A percentile compares a stretch with the other conserved stretches of the same genome.
These are phyloP conservation scores for Orthosia incerta DNA, from an alignment of 2,888 invertebrate genomes.

Conservation along the genomic window DNA sequence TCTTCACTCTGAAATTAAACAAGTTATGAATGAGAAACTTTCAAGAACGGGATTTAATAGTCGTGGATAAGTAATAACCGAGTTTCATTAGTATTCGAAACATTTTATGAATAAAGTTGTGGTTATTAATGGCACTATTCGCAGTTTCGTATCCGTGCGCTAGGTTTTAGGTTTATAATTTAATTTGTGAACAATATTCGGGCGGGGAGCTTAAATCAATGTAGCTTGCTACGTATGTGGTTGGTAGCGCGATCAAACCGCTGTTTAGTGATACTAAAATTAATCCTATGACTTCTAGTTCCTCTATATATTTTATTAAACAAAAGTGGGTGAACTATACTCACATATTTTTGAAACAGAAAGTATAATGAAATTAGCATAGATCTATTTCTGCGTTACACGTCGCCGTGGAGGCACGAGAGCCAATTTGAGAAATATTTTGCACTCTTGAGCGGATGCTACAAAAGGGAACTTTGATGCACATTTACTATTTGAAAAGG, in stretches of 20 bases:
- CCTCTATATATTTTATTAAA: conserved; percentile 1
- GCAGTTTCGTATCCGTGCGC: conserved; percentile 60
- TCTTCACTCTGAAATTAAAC: conserved; percentile 80
- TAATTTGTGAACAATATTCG: conserved; percentile 63
- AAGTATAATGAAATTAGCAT: conserved; percentile 47
- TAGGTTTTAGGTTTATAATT: conserved; percentile 59
- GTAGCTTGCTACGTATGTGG: conserved; percentile 37
- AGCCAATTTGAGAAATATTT: conserved; percentile 50
- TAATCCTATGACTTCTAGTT: conserved; percentile 11
- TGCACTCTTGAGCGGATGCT: conserved; percentile 29
- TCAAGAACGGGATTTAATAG: conserved; percentile 75
- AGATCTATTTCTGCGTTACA: conserved; percentile 42
- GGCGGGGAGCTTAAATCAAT: conserved; percentile 50
- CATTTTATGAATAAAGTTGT: conserved; percentile 71
- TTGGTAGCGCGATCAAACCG: conserved; percentile 5
- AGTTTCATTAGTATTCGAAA: conserved; percentile 72
- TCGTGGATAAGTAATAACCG: conserved; percentile 75
- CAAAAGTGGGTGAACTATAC: conserved; percentile 7
- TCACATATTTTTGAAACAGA: conserved; percentile 22
- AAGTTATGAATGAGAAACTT: conserved; percentile 81
- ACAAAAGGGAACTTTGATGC: conserved; percentile 50
- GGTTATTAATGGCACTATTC: conserved; percentile 70
- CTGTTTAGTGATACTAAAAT: conserved; percentile 29
- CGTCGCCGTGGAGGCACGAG: conserved; percentile 27
- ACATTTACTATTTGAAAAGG: conserved; percentile 40